These are phyloP conservation scores for Caenorhabditis japonica DNA, from an alignment of 2,888 invertebrate genomes.

Conservation along the genomic window DNA sequence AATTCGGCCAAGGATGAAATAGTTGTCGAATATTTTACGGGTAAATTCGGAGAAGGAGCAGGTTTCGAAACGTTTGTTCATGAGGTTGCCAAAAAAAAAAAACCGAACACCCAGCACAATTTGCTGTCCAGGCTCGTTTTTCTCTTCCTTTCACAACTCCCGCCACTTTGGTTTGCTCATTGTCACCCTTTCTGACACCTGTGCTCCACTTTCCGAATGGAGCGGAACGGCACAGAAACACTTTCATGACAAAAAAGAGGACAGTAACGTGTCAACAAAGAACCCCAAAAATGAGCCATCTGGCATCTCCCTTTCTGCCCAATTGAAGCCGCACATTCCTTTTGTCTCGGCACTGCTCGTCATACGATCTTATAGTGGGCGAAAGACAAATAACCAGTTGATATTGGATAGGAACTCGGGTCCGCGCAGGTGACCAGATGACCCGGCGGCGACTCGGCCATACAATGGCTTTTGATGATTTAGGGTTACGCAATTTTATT, in stretches of 20 bases:
- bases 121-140: conserved; percentile 22
- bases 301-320: conserved; percentile 23
- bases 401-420: conserved; percentile 7
- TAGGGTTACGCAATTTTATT: conserved; percentile 47
- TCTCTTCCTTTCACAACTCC: not conserved
- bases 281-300: conserved; percentile 16
- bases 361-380: not conserved
- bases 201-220: not conserved
- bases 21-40: too few species aligned
- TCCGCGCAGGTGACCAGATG: conserved; percentile 10
- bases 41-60: too few species aligned
- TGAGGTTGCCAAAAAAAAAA: too few species aligned
- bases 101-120: too few species aligned
- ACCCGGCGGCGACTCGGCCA: not conserved
- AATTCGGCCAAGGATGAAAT: too few species aligned
- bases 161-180: conserved; percentile 46
- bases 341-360: conserved; percentile 4
- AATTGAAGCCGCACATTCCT: conserved; percentile 22
- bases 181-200: conserved; percentile 43
- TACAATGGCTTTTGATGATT: conserved; percentile 19
- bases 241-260: not conserved
- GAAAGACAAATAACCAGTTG: conserved; percentile 24
- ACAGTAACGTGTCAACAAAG: conserved; percentile 30
- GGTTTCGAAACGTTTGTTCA: too few species aligned
- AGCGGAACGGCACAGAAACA: too few species aligned